A percentile compares a stretch with the other conserved stretches of the same genome.
Conservation (phyloP, 2,113 vertebrate genomes). For the Cyanoramphus novaezelandiae region DNA sequence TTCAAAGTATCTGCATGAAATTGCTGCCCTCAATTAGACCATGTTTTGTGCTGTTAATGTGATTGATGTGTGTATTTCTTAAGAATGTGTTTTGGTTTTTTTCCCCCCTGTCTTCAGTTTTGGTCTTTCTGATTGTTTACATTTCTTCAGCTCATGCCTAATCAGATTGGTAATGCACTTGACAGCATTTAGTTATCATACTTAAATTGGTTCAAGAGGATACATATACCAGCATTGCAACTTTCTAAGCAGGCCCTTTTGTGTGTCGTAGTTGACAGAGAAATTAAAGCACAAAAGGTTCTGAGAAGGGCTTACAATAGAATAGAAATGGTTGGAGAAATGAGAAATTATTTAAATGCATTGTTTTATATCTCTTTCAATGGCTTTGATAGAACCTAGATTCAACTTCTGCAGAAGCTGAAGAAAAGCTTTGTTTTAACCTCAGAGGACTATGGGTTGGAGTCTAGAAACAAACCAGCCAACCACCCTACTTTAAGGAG, state of each 20-base stretch:
- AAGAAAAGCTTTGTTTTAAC: not conserved
- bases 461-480: not conserved
- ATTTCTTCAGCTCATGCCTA: not conserved
- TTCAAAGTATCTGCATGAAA: not conserved
- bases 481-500: not conserved
- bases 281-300: not conserved
- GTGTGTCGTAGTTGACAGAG: not conserved
- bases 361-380: not conserved
- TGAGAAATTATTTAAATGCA: not conserved
- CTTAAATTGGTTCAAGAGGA: not conserved
- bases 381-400: not conserved
- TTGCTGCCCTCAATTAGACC: not conserved
- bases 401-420: not conserved
- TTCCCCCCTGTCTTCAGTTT: not conserved
- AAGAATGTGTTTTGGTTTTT: not conserved
- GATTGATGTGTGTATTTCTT: not conserved
- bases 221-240: accelerated
- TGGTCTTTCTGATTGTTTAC: not conserved
- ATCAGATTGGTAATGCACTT: not conserved
- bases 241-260: not conserved
- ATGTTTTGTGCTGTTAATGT: not conserved
- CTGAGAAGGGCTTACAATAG: not conserved
- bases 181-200: not conserved
- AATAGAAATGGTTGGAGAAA: not conserved
- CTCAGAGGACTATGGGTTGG: not conserved